Evolutionary conservation across 2,797 vertebrate species (phyloP).

Genomic region (Syngnathus rostellatus): DNA sequence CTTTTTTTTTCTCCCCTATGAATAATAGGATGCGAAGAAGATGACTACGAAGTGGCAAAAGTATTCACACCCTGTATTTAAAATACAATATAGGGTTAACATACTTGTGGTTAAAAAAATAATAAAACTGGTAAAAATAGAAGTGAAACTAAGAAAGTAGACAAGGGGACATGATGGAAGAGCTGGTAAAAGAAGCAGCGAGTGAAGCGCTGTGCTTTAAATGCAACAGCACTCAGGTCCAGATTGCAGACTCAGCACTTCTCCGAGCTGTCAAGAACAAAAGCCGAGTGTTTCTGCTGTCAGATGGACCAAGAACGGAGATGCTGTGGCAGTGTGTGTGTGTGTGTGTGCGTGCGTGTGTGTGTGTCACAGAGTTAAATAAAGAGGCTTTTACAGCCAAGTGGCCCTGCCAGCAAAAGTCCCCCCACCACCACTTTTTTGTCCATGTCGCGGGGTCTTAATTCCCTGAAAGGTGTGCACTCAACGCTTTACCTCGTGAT

Average conservation of each 20-base stretch:
- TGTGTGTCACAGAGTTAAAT: constrained; percentile 41
- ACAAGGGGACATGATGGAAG: constrained; percentile 40
- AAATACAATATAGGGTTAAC: too few relatives aligned
- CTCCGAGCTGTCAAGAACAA: constrained; percentile 59
- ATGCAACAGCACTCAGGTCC: constrained; percentile 59
- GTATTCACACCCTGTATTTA: too few relatives aligned
- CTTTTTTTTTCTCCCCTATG: constrained; percentile 52
- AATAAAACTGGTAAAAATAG: too few relatives aligned
- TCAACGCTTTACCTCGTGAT: constrained; percentile 26
- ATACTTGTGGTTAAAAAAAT: too few relatives aligned
- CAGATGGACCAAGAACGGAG: constrained; percentile 37
- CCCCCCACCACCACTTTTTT: constrained; percentile 37
- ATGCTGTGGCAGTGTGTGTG: constrained; percentile 1
- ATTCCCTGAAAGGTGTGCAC: constrained; percentile 48
- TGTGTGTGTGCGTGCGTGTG: background rate
- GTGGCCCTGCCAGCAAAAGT: constrained; percentile 20
- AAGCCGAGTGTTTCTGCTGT: constrained; percentile 52
- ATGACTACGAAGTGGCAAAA: too few relatives aligned
- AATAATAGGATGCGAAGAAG: constrained; percentile 62
- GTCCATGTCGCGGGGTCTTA: constrained; percentile 22
- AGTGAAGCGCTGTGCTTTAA: constrained; percentile 60
- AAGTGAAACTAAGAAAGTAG: too few relatives aligned
- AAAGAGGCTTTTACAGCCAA: constrained; percentile 55
- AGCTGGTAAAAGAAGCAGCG: constrained; percentile 34
- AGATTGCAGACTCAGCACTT: constrained; percentile 68